A percentile compares a stretch with the other conserved stretches of the same genome.
Evolutionary conservation across 2,888 invertebrate genomes (phyloP).

Genomic region (Chelonus formosanus): DNA sequence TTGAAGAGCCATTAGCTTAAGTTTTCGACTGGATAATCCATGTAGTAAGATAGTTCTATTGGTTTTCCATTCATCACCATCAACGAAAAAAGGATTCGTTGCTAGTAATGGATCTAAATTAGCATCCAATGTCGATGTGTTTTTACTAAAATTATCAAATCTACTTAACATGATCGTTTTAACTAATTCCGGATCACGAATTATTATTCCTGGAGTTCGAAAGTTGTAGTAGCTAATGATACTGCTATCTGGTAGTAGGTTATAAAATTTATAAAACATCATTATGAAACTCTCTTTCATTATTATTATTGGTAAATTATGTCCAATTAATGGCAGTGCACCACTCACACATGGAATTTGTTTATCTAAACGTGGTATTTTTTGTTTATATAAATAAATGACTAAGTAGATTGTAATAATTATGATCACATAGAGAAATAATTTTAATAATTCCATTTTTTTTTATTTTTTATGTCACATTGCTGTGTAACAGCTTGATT

Average conservation of each 20-base stretch:
- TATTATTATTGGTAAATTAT: constrained; percentile 38
- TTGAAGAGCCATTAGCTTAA: constrained; percentile 42
- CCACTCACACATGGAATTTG: constrained; percentile 38
- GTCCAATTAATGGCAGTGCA: constrained; percentile 43
- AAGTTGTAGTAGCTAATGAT: constrained; percentile 49
- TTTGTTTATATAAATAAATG: too few species aligned
- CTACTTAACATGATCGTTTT: constrained; percentile 49
- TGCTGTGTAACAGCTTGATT: too few species aligned
- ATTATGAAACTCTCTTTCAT: constrained; percentile 20
- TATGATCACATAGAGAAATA: too few species aligned
- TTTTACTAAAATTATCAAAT: constrained; percentile 50
- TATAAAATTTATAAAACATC: constrained; percentile 40
- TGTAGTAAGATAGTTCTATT: constrained; percentile 33
- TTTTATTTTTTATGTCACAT: not conserved
- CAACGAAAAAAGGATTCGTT: constrained; percentile 51
- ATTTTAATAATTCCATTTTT: not conserved
- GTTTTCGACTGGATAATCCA: constrained; percentile 31
- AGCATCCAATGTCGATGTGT: constrained; percentile 35
- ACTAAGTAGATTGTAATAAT: too few species aligned
- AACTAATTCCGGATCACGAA: constrained; percentile 51
- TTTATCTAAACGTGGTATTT: constrained; percentile 13
- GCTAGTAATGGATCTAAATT: constrained; percentile 46
- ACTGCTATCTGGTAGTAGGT: constrained; percentile 37
- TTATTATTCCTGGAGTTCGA: constrained; percentile 41
- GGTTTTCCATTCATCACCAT: constrained; percentile 48